A percentile compares a stretch with the other conserved stretches of the same genome.
These are phyloP conservation scores for Helogale parvula DNA, from an alignment of 2,113 vertebrate genomes.

Conservation along the genomic window DNA sequence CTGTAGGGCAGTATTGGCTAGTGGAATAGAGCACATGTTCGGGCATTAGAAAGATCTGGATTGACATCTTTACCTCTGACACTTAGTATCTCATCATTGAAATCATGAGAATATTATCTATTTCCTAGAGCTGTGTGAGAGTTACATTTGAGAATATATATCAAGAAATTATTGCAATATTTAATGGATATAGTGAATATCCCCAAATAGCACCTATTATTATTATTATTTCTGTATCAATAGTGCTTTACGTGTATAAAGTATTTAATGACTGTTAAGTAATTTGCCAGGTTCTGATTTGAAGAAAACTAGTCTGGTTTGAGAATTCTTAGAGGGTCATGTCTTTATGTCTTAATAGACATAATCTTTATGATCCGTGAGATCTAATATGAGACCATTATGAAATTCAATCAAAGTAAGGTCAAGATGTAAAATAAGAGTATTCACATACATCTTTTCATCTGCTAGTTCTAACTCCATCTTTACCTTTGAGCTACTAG, in stretches of 20 bases:
- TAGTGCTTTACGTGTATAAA: slow-evolving; percentile 21
- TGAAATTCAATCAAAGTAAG: neutral
- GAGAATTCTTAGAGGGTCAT: neutral
- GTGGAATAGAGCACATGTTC: neutral
- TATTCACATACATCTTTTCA: neutral
- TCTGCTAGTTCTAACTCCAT: neutral
- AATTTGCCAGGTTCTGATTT: neutral
- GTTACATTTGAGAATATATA: neutral
- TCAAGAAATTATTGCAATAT: neutral
- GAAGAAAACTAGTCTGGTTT: neutral
- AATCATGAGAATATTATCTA: neutral
- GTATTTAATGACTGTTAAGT: slow-evolving; percentile 13
- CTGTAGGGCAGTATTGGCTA: neutral
- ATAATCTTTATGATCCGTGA: neutral
- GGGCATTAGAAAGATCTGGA: neutral
- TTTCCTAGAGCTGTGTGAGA: neutral
- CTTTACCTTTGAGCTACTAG: neutral
- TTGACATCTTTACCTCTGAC: neutral
- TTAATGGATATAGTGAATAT: neutral
- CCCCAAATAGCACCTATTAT: neutral
- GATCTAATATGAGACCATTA: neutral
- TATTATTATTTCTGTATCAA: slow-evolving; percentile 10
- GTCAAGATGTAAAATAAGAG: neutral
- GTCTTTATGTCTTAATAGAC: neutral
- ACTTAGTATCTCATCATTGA: neutral